Conservation (phyloP, 2,797 vertebrate genomes). For the Nyctalus aviator region DNA sequence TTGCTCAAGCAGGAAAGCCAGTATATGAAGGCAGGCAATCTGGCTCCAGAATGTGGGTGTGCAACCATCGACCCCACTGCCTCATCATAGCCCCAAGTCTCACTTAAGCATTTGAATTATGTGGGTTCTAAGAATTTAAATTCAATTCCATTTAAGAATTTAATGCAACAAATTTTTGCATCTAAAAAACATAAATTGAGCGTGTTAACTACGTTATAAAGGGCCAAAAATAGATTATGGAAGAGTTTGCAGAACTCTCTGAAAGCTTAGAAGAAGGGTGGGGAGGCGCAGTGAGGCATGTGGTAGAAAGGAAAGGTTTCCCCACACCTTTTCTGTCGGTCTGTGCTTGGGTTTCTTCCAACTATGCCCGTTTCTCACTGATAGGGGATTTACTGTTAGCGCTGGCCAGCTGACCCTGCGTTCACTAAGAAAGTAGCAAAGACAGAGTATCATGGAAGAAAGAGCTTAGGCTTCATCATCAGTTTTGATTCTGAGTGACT, state of each 20-base stretch:
- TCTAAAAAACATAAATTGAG: not conserved
- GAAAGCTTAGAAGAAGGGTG: not conserved
- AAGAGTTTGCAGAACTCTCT: not conserved
- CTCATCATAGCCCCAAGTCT: not conserved
- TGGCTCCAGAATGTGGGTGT: not conserved
- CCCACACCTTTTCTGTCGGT: fast-evolving
- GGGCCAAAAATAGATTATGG: not conserved
- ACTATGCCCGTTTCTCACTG: not conserved
- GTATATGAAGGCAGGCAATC: not conserved
- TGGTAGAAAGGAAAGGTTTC: not conserved
- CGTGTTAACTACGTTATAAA: not conserved
- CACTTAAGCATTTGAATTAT: not conserved
- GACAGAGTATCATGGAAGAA: not conserved
- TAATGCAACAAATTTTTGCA: not conserved
- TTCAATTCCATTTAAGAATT: not conserved
- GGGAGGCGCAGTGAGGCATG: not conserved
- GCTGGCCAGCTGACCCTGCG: not conserved
- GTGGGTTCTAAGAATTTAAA: not conserved
- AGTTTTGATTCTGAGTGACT: not conserved
- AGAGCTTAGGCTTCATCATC: not conserved
- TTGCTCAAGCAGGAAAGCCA: not conserved
- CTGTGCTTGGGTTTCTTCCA: not conserved
- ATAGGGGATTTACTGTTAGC: not conserved
- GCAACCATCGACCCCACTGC: too few species aligned
- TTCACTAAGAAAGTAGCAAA: not conserved